Evolutionary conservation across 1,140 invertebrate genomes (phyloP), one percentile per base, ranked within the genome.

Genomic region (Camponotus pennsylvanicus): DNA sequence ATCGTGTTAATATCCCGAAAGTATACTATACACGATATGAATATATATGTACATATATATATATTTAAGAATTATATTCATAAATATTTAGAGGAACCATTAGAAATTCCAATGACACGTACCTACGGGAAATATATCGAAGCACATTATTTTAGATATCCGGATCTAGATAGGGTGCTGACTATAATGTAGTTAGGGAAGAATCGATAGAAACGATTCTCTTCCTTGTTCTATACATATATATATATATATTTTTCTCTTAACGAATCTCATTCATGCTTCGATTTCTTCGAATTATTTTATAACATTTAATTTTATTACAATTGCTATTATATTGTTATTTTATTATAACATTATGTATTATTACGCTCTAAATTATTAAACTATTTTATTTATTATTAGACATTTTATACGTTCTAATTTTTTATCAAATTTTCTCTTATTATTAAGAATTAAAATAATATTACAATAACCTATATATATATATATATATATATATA

Each of bases 91-190:
- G 37, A 42, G 15, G 11, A 45, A 63, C 21, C 37, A 27, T 75
- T 84, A 78, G 45, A 85, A 42, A 40, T 66, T 83, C 13, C 55
- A 85, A 34, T 64, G 49, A 84, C 2, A 32, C 70, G 59, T 83
- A 83, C 32, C 40, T 66, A 78, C 9, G 45, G 21, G 15, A 78
- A 9, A 85, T 69, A 76, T 77, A 86, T 63, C 83, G 21, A 57
- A 87, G 59, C 66, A 85, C 67, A 75, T 87, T 87, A 87, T 86
- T 86, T 86, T 86, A 79, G 84, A 86, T 86, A 86, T 78, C 69
- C 64, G 64, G 45, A 80, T 45, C 55, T 86, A 79, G 76, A 85
- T 85, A 78, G 82, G 61, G n/a, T 42, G 71, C 32, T 52, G 37
- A 80, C 79, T 80, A 79, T 40, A 49, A 85, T 75, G 15, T 75